A percentile compares a stretch with the other conserved stretches of the same genome.
Evolutionary conservation across 2,113 vertebrate genomes (phyloP).

Genomic region (Balaenoptera acutorostrata): DNA sequence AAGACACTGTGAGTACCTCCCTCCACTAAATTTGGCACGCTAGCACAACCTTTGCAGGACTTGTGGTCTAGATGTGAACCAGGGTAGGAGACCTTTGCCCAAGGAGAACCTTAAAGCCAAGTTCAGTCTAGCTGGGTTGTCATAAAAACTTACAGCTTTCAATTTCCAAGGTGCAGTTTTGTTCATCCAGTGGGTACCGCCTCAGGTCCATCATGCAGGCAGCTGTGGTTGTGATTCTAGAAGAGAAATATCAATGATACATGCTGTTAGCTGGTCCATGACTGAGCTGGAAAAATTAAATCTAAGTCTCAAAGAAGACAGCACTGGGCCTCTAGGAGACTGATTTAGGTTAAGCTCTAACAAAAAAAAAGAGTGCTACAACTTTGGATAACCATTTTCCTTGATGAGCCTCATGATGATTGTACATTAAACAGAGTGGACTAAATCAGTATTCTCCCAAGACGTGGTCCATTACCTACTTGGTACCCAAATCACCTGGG

Average conservation of each 20-base stretch:
- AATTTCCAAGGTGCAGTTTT: slow-evolving; percentile 97
- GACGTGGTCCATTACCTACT: background rate
- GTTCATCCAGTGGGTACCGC: slow-evolving; percentile 94
- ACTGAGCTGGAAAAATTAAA: background rate
- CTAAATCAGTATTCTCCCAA: background rate
- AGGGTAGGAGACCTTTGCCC: background rate
- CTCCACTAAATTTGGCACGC: background rate
- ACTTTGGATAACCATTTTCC: background rate
- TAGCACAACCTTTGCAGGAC: background rate
- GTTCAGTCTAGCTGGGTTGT: slow-evolving; percentile 43
- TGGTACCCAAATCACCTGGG: background rate
- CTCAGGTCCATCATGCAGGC: slow-evolving; percentile 98
- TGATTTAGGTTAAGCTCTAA: background rate
- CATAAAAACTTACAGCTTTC: slow-evolving; percentile 93
- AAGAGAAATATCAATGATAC: slow-evolving; percentile 63
- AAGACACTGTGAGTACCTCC: background rate
- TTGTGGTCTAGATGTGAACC: background rate
- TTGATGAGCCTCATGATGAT: background rate
- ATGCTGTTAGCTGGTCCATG: background rate
- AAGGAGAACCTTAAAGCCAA: background rate
- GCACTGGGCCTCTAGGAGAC: background rate
- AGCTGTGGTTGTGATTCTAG: slow-evolving; percentile 96
- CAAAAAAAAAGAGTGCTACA: background rate
- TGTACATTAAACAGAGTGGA: background rate
- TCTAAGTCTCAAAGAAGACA: background rate